Evolutionary conservation across 2,113 vertebrate genomes (phyloP).

Genomic region (Lasiurus cinereus): DNA sequence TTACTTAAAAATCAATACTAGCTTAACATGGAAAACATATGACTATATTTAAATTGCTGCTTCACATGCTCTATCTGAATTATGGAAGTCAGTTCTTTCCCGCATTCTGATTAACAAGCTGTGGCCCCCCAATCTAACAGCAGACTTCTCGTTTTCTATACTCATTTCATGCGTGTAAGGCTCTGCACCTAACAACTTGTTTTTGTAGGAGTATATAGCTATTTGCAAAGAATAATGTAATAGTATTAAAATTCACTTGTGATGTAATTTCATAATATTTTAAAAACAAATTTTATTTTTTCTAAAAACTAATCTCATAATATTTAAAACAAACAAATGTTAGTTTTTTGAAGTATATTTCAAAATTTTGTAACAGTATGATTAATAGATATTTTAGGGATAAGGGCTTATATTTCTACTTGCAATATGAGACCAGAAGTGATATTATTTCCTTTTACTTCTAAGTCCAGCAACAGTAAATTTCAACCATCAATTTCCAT

Average conservation of each 20-base stretch:
- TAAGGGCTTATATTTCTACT: background rate
- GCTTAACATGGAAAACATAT: background rate
- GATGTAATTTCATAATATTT: background rate
- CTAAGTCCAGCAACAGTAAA: background rate
- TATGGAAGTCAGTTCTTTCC: background rate
- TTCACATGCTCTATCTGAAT: background rate
- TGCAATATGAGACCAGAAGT: background rate
- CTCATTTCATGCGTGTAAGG: background rate
- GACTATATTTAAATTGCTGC: conserved; percentile 6
- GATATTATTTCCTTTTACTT: background rate
- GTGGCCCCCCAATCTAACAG: background rate
- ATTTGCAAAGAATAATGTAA: conserved; percentile 33
- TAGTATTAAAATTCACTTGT: conserved; percentile 12
- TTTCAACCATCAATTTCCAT: background rate
- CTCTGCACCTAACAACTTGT: background rate
- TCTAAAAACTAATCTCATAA: background rate
- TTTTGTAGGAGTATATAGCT: conserved; percentile 5
- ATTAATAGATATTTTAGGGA: background rate
- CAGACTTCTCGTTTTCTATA: background rate
- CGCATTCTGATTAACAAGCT: background rate
- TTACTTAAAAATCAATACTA: conserved; percentile 7
- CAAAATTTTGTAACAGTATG: background rate
- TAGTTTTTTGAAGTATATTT: conserved; percentile 27
- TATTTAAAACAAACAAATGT: background rate
- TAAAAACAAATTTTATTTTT: conserved; percentile 30